A percentile compares a stretch with the other conserved stretches of the same genome.
These are phyloP conservation scores for Rhabdomys pumilio DNA, from an alignment of 2,797 vertebrate species.

Conservation along the genomic window DNA sequence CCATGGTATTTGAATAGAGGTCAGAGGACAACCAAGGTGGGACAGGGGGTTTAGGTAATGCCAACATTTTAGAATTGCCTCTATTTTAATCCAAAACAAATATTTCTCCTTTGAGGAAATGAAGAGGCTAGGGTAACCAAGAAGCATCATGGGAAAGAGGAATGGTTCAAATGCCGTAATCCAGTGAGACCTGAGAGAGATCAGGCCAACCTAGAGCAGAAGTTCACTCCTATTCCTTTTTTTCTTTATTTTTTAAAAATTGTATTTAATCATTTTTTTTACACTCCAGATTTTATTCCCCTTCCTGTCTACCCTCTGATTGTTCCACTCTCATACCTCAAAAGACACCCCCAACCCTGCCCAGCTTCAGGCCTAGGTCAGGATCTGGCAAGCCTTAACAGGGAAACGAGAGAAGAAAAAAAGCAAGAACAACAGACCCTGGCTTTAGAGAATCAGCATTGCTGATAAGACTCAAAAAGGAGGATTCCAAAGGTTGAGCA, in stretches of 20 bases:
- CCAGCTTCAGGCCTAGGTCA: not conserved
- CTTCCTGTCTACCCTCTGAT: too few species aligned
- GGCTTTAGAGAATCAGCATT: not conserved
- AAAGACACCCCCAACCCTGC: not conserved
- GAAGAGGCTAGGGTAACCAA: not conserved
- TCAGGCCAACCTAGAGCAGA: not conserved
- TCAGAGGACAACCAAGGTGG: not conserved
- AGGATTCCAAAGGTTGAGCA: not conserved
- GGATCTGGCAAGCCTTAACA: not conserved
- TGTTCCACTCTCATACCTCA: too few species aligned
- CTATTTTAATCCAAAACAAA: conserved; percentile 35
- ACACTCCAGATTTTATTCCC: too few species aligned
- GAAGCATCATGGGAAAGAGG: not conserved
- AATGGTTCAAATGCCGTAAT: not conserved
- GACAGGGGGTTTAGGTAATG: not conserved
- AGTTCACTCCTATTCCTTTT: not conserved
- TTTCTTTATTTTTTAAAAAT: too few species aligned
- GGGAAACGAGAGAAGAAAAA: not conserved
- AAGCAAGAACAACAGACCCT: not conserved
- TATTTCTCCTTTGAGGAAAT: conserved; percentile 10
- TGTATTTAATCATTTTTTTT: too few species aligned
- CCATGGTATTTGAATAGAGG: not conserved
- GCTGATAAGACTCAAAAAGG: not conserved
- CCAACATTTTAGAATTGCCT: conserved; percentile 8
- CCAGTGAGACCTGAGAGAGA: not conserved